phyloP scores from a whole-genome alignment of 2,797 vertebrate genomes.

The Crax fasciolata region DNA sequence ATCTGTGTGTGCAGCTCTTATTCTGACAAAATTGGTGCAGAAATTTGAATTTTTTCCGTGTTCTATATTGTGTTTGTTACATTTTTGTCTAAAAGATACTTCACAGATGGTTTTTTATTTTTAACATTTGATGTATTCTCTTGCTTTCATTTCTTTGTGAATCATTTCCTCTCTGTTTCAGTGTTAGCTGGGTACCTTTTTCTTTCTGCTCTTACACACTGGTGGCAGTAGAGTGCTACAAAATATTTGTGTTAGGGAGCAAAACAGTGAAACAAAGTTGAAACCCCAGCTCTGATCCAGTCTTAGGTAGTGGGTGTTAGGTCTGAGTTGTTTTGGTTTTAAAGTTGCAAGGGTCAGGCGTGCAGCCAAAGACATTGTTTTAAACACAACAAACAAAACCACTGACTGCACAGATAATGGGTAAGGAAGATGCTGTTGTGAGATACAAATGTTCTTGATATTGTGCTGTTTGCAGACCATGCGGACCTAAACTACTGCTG shows the following conservation, averaged over 20 bases:
- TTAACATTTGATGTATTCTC: neutral
- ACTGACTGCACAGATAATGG: neutral
- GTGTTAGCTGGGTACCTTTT: neutral
- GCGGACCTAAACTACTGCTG: neutral
- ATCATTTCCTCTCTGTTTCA: neutral
- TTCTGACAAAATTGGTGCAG: neutral
- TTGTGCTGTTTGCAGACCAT: neutral
- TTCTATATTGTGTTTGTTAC: neutral
- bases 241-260: neutral
- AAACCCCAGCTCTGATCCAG: neutral
- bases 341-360: neutral
- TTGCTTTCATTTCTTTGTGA: neutral
- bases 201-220: neutral
- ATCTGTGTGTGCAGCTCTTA: neutral
- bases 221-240: slow-evolving; percentile 43
- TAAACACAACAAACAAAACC: neutral
- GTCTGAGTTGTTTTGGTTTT: neutral
- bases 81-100: neutral
- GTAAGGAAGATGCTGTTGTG: neutral
- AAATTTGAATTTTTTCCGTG: neutral
- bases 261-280: neutral
- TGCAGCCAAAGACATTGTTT: neutral
- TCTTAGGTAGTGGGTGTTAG: neutral
- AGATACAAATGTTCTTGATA: neutral
- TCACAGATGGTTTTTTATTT: neutral